Evolutionary conservation across 2,797 vertebrate genomes (phyloP), one percentile per base, ranked within the genome.

Genomic region (Mionectes olivaceus): DNA sequence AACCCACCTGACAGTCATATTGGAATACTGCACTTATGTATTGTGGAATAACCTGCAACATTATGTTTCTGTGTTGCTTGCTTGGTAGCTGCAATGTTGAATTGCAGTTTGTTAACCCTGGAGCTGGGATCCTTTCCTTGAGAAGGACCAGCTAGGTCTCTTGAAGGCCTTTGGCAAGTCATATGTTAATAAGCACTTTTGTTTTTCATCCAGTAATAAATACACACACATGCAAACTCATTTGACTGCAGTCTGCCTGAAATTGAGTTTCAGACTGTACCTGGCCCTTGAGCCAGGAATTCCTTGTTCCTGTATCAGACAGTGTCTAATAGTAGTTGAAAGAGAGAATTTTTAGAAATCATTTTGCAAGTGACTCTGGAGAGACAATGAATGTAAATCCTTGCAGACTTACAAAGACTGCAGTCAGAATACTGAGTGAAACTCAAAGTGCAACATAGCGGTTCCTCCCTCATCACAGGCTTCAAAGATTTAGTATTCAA

Each of bases 351-450:
- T 94, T 94, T 69, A 85, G 79, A 94, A 95, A 92, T 92, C n/a
- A 55, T 91, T 85, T 92, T 85, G 78, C 64, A 57, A 89, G 93
- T 59, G 91, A 83, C 76, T 94, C 87, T 76, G 87, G 79, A 93
- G 92, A 94, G 87, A 95, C 79, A 89, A 87, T 94, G 93, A 94
- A 94, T 95, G 89, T 93, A 96, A 97, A 96, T 97, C 91, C 94
- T 89, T 77, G 53, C 87, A 94, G 89, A 89, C 44, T 96, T 83
- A 83, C 69, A 87, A 93, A 93, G 89, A 71, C 92, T 85, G 84
- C 90, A 95, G 93, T 95, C 91, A 75, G 95, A 94, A 95, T 92
- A 92, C 56, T 93, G 90, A 95, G 87, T 87, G 87, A 89, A 91
- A 86, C 90, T 94, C 83, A 47, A 93, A 95, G 76, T 85, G 76